Evolutionary conservation across 2,113 vertebrate species (phyloP).

Genomic region (Chinchilla lanigera): DNA sequence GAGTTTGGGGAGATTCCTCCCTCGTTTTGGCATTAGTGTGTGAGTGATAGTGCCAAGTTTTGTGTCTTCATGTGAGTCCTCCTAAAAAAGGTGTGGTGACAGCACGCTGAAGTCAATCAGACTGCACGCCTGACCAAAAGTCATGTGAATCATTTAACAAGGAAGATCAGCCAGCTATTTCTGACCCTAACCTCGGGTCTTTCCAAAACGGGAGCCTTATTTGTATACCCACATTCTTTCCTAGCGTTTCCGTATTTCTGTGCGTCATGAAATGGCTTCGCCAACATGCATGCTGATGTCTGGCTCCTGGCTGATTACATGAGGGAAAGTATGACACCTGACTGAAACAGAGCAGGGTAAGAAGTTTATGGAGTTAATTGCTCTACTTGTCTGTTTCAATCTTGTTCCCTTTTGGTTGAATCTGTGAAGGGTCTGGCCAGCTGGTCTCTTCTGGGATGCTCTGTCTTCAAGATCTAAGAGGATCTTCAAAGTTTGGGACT

Average conservation of each 20-base stretch:
- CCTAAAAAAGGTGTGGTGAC: neutral
- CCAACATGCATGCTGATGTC: neutral
- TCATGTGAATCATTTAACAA: neutral
- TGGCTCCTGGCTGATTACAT: neutral
- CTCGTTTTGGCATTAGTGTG: neutral
- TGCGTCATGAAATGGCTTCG: neutral
- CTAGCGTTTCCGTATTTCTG: neutral
- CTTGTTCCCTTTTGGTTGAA: accelerated
- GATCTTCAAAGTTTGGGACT: neutral
- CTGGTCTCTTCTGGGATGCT: neutral
- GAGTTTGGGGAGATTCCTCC: neutral
- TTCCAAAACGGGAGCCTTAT: neutral
- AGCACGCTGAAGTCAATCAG: neutral
- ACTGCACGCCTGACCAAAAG: neutral
- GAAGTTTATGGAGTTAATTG: accelerated
- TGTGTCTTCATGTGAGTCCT: neutral
- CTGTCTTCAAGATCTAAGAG: neutral
- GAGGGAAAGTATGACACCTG: neutral
- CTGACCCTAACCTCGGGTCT: accelerated
- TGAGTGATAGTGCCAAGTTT: neutral
- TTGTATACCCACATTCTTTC: neutral
- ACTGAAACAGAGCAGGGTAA: neutral
- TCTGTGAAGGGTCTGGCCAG: accelerated
- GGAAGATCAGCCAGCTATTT: neutral
- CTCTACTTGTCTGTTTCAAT: neutral